phyloP scores from a whole-genome alignment of 2,797 vertebrate species.

The Amphiprion clarkii region DNA sequence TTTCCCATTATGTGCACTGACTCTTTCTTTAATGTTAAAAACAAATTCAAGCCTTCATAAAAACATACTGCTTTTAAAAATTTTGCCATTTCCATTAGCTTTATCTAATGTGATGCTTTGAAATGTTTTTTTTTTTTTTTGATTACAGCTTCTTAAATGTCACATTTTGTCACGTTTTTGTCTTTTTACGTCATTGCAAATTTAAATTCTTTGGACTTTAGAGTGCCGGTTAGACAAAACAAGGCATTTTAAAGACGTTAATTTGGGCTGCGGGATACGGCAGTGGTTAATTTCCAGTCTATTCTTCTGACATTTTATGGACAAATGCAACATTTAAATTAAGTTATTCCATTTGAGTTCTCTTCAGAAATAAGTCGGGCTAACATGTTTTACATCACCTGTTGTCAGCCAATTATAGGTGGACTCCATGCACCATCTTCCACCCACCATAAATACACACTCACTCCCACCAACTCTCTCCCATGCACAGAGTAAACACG shows the following conservation, averaged over 20 bases:
- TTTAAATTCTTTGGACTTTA: neutral
- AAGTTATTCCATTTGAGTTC: neutral
- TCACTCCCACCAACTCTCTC: slow-evolving; percentile 14
- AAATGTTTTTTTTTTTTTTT: too few relatives aligned
- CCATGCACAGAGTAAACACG: slow-evolving; percentile 62
- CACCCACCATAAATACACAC: slow-evolving; percentile 4
- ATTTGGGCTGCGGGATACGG: neutral
- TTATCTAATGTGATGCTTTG: too few relatives aligned
- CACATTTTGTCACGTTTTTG: too few relatives aligned
- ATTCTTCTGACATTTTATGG: too few relatives aligned
- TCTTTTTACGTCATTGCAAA: neutral
- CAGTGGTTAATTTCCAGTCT: neutral
- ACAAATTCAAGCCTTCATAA: too few relatives aligned
- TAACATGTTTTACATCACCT: slow-evolving; percentile 20
- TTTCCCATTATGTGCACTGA: too few relatives aligned
- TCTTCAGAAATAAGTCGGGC: neutral
- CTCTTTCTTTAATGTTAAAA: too few relatives aligned
- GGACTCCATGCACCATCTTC: neutral
- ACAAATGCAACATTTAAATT: too few relatives aligned
- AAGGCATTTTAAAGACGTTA: neutral
- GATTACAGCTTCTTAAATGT: too few relatives aligned
- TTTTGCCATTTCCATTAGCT: too few relatives aligned
- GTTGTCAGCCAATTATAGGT: slow-evolving; percentile 11
- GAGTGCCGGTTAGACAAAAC: neutral
- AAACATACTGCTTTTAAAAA: too few relatives aligned